A percentile compares a stretch with the other conserved stretches of the same genome.
These are phyloP conservation scores for Celastrina argiolus DNA, from an alignment of 2,888 invertebrate species.

Conservation along the genomic window DNA sequence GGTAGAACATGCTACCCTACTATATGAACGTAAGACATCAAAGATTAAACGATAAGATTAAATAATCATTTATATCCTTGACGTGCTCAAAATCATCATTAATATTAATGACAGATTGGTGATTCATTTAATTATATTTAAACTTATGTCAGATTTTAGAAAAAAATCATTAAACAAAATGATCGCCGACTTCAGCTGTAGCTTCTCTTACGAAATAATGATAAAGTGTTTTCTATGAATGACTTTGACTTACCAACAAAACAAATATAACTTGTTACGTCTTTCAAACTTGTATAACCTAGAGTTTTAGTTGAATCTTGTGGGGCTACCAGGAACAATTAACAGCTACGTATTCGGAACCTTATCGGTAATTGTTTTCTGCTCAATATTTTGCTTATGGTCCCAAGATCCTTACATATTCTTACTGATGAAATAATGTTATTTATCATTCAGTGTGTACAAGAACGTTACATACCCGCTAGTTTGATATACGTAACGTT, in stretches of 20 bases:
- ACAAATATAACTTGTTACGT: no score
- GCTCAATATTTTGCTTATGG: no score
- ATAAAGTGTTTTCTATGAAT: background rate
- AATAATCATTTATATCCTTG: background rate
- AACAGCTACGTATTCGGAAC: no score
- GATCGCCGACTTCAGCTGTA: background rate
- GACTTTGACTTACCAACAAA: background rate
- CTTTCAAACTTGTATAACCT: no score
- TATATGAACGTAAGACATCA: background rate
- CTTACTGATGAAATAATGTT: no score
- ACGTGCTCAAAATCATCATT: background rate
- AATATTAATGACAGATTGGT: background rate
- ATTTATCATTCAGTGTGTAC: no score
- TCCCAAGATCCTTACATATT: no score
- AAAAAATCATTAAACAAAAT: background rate
- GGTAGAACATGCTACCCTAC: background rate
- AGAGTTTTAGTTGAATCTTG: no score
- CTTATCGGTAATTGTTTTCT: no score
- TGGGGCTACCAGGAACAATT: no score
- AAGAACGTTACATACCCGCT: no score
- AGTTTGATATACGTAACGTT: no score
- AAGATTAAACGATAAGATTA: background rate
- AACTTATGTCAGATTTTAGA: background rate
- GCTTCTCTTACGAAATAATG: background rate
- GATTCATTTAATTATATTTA: background rate